Percentiles rank a stretch among this genome's conserved stretches.
These are phyloP conservation scores for Otis tarda DNA, from an alignment of 2,113 vertebrate genomes.

Conservation along the genomic window DNA sequence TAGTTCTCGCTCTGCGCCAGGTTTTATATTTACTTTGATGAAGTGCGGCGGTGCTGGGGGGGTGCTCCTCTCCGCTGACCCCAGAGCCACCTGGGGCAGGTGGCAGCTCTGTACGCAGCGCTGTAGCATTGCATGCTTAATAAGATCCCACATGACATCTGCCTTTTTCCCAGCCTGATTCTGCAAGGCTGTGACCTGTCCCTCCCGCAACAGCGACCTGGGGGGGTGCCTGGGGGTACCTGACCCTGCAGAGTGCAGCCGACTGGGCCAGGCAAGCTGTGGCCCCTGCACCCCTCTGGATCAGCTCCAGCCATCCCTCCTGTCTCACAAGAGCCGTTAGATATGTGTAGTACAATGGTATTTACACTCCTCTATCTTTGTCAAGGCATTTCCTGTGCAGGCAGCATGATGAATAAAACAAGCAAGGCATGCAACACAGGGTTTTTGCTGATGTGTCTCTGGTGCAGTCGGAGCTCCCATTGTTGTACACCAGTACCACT, in stretches of 20 bases:
- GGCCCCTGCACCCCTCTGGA: neutral
- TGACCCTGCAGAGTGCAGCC: neutral
- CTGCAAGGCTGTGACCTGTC: neutral
- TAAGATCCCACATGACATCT: neutral
- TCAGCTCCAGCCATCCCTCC: neutral
- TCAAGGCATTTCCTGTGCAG: neutral
- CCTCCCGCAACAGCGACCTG: accelerated
- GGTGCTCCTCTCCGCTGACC: accelerated
- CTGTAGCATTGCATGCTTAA: neutral
- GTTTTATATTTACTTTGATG: neutral
- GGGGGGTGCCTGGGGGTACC: neutral
- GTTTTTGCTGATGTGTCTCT: neutral
- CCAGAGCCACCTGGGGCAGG: neutral
- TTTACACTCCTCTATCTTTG: neutral
- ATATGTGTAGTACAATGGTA: too few species aligned
- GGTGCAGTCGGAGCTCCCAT: neutral
- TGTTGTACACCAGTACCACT: neutral
- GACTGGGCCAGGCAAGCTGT: neutral
- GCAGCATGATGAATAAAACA: neutral
- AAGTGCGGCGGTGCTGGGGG: neutral
- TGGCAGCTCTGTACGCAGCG: neutral
- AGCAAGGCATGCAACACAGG: neutral
- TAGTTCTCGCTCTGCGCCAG: neutral
- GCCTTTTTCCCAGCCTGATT: neutral
- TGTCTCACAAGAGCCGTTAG: accelerated